Evolutionary conservation across 2,888 invertebrate genomes (phyloP).

Genomic region (Parnassius glacialis): DNA sequence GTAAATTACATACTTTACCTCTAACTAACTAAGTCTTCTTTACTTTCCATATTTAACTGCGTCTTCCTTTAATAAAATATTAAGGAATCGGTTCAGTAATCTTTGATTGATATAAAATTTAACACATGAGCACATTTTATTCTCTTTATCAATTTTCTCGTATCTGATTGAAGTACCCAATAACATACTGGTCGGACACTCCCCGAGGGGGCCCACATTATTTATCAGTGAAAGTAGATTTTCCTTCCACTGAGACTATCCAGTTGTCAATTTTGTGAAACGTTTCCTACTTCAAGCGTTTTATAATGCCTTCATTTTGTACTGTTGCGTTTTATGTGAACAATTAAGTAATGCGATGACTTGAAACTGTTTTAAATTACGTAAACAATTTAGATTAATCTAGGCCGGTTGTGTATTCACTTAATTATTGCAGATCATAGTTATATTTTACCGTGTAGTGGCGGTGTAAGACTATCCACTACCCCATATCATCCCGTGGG

Average conservation of each 20-base stretch:
- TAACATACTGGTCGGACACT: conserved; percentile 30
- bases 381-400: too few relatives aligned
- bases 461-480: too few relatives aligned
- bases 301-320: conserved; percentile 7
- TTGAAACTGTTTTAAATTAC: too few relatives aligned
- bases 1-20: too few relatives aligned
- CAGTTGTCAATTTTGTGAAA: conserved; percentile 23
- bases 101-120: conserved; percentile 18
- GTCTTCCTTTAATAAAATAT: too few relatives aligned
- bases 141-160: conserved; percentile 7
- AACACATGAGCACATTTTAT: conserved; percentile 2
- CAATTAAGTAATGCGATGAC: background rate
- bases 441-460: too few relatives aligned
- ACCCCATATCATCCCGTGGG: too few relatives aligned
- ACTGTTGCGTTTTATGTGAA: background rate
- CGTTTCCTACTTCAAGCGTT: conserved; percentile 18
- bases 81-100: too few relatives aligned
- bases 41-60: too few relatives aligned
- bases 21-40: too few relatives aligned
- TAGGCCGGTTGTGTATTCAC: too few relatives aligned
- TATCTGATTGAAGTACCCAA: conserved; percentile 28
- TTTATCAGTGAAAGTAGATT: conserved; percentile 40
- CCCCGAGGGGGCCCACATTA: conserved; percentile 26
- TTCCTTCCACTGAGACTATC: conserved; percentile 30
- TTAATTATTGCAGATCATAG: too few relatives aligned